Evolutionary conservation across 2,888 invertebrate genomes (phyloP), one percentile per base, ranked within the genome.

Genomic region (Bibio marci): DNA sequence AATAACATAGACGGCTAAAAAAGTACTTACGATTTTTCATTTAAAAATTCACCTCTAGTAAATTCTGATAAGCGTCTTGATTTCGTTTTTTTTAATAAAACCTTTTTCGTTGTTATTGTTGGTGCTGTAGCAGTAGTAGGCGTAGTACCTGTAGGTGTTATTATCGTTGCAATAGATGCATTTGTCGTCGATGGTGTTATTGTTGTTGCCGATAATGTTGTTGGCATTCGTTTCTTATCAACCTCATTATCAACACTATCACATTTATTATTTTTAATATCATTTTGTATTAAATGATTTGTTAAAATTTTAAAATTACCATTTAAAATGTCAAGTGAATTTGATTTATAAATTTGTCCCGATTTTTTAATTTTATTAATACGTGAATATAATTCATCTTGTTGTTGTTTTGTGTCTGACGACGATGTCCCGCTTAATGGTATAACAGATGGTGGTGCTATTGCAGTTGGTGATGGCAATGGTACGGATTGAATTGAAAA

Each of bases 1-100:
- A n/a, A n/a, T n/a, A n/a, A n/a, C n/a, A n/a, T n/a, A n/a, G n/a
- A n/a, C n/a, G n/a, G n/a, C n/a, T n/a, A n/a, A n/a, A n/a, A 39
- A 27, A 42, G 30, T 44, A 62, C 62, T 62, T 61, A 62, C 62
- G 53, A 52, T 61, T 62, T 62, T 60, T 62, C 62, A 54, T 63
- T 63, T 56, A 62, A 54, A 58, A 62, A 62, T 62, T 63, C 62
- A 53, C 63, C 62, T 47, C 61, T 55, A 51, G 63, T 63, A 56
- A 62, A 62, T 54, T 62, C 62, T 47, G 63, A 63, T 50, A 63
- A 56, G 49, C 63, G 58, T 41, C 63, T 53, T 47, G 63, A 59
- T 55, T 60, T 62, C 49, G 54, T 55, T 53, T 59, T 47, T 39
- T 42, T 41, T n/a, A 7, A 4, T 19, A 31, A 35, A 41, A 11